Evolutionary conservation across 2,113 vertebrate species (phyloP).

Genomic region (Vulpes ferrilata): DNA sequence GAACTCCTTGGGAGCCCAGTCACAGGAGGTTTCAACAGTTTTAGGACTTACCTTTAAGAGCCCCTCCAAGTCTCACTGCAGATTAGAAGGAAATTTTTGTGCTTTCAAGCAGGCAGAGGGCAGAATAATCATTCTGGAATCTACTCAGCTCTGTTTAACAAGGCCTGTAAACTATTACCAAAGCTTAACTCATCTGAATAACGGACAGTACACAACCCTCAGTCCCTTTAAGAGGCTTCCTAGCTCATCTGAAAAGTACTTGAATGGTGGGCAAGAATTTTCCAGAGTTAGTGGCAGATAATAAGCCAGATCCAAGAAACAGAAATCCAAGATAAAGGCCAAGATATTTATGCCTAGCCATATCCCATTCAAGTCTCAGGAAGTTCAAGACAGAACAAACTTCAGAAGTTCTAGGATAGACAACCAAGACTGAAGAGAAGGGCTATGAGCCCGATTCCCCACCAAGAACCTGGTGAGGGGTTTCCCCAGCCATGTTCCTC

Average conservation of each 20-base stretch:
- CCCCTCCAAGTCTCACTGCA: background rate
- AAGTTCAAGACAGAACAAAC: background rate
- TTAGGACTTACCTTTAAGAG: background rate
- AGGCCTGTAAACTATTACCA: background rate
- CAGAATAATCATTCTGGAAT: background rate
- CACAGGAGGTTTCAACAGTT: background rate
- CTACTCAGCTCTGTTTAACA: background rate
- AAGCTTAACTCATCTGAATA: background rate
- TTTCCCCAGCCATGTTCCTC: background rate
- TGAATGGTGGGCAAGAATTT: background rate
- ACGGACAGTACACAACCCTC: background rate
- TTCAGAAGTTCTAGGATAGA: background rate
- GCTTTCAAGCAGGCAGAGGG: background rate
- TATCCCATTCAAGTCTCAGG: background rate
- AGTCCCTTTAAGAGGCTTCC: background rate
- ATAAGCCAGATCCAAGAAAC: background rate
- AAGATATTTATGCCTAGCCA: background rate
- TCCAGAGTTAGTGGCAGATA: background rate
- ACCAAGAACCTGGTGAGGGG: background rate
- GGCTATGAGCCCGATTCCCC: background rate
- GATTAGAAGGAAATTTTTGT: background rate
- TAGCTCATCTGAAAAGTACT: background rate
- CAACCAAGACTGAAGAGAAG: background rate
- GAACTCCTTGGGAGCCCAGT: background rate
- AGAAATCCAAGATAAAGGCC: background rate